Conservation (phyloP, 1,140 invertebrate genomes). For the Drosophila nigrodunni region DNA sequence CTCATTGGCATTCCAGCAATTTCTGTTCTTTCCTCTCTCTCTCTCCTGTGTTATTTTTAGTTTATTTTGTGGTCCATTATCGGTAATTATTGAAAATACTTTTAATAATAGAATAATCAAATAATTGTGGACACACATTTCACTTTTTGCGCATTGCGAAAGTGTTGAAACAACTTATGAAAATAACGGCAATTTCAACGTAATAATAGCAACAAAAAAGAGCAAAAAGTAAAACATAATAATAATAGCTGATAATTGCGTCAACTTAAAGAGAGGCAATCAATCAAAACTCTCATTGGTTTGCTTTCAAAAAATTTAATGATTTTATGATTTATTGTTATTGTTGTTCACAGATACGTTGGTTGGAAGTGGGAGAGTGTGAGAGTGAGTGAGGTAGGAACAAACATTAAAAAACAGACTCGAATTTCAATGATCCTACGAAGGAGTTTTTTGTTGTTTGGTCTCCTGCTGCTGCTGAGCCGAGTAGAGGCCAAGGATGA, state of each 20-base stretch:
- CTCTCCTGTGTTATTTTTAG: neutral
- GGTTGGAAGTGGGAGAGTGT: neutral
- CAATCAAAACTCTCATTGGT: conserved; percentile 51
- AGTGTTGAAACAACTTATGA: conserved; percentile 58
- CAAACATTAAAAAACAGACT: conserved; percentile 7
- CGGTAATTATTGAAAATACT: conserved; percentile 67
- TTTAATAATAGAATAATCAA: conserved; percentile 64
- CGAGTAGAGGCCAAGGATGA: conserved; percentile 44
- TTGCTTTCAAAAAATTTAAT: conserved; percentile 53
- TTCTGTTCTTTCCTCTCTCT: neutral
- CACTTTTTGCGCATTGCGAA: conserved; percentile 69
- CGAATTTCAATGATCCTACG: conserved; percentile 60
- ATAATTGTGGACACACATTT: conserved; percentile 59
- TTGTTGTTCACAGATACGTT: conserved; percentile 51
- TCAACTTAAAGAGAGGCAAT: conserved; percentile 62
- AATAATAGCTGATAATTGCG: conserved; percentile 72
- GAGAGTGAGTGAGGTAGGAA: conserved; percentile 9
- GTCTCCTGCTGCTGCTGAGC: conserved; percentile 38
- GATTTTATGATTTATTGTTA: conserved; percentile 35
- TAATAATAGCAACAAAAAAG: conserved; percentile 27
- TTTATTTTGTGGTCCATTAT: conserved; percentile 25
- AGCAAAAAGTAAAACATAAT: conserved; percentile 43
- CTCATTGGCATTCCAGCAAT: neutral
- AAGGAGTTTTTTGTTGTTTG: conserved; percentile 50
- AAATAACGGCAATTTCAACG: conserved; percentile 48